Evolutionary conservation across 2,888 invertebrate species (phyloP).

Genomic region (Cremastinae sp.): DNA sequence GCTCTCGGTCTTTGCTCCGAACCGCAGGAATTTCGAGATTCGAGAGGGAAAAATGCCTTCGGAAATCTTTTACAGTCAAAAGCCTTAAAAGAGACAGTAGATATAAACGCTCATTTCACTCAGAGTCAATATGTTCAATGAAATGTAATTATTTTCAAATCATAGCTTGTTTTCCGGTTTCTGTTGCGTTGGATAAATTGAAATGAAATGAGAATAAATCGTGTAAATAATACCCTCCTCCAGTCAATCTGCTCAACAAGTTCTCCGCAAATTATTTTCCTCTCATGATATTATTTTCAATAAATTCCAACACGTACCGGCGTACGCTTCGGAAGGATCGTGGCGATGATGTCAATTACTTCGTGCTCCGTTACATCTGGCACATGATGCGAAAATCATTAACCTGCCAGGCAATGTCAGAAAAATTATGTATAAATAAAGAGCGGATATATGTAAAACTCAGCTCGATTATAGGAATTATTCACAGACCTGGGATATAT

Average conservation of each 20-base stretch:
- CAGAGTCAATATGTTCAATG: too few species aligned
- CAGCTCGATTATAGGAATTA: conserved; percentile 15
- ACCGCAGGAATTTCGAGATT: too few species aligned
- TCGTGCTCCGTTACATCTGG: conserved; percentile 15
- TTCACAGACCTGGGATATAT: background rate
- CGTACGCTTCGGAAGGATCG: background rate
- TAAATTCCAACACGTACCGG: background rate
- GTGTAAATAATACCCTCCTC: too few species aligned
- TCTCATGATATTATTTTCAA: background rate
- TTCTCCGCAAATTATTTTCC: background rate
- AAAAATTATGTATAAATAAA: background rate
- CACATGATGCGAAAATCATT: conserved; percentile 18
- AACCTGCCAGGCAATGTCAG: conserved; percentile 16
- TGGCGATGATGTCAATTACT: conserved; percentile 12
- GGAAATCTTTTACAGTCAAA: background rate
- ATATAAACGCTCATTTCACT: too few species aligned
- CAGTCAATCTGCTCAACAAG: too few species aligned
- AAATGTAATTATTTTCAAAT: too few species aligned
- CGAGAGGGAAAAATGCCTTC: background rate
- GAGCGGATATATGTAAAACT: background rate
- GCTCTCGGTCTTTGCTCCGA: conserved; percentile 3
- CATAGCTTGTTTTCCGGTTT: too few species aligned
- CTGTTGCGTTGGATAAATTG: too few species aligned
- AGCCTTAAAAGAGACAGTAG: too few species aligned
- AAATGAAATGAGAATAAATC: too few species aligned